Percentiles rank a stretch among this genome's conserved stretches.
Conservation (phyloP, 64 coral and sea anemone genomes). For the Platygyra sinensis region DNA sequence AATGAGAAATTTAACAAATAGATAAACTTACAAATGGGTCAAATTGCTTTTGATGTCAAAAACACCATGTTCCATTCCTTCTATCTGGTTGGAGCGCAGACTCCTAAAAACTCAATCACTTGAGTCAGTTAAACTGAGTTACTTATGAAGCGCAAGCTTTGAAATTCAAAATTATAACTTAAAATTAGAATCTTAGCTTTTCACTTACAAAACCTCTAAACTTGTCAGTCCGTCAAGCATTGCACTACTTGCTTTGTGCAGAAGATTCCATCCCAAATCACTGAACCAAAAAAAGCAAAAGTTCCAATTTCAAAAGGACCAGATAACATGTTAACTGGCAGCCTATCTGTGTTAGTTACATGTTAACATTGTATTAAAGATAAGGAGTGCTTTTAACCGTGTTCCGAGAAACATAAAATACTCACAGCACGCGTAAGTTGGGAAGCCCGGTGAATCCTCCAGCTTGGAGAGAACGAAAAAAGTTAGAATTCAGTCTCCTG, state of each 20-base stretch:
- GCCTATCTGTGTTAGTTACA: no score
- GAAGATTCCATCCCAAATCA: conserved; percentile 2
- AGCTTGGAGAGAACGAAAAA: neutral
- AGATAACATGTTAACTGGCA: no score
- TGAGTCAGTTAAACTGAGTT: neutral
- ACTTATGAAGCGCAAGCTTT: neutral
- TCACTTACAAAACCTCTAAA: conserved; percentile 13
- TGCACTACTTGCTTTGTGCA: neutral
- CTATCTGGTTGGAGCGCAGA: conserved; percentile 13
- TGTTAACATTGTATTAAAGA: neutral
- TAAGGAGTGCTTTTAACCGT: no score
- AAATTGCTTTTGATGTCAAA: conserved; percentile 7
- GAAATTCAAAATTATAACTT: no score
- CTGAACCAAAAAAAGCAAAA: neutral
- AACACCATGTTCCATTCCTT: neutral
- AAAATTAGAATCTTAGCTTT: neutral
- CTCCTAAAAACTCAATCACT: neutral
- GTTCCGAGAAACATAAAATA: neutral
- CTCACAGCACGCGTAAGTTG: conserved; percentile 8
- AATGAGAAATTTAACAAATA: neutral
- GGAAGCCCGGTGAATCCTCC: neutral
- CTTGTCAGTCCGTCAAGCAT: neutral
- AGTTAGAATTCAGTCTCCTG: conserved; percentile 10
- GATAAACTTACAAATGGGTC: conserved; percentile 13
- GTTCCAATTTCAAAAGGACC: no score